Percentiles rank a stretch among this genome's conserved stretches.
Evolutionary conservation across 2,797 vertebrate genomes (phyloP).

Genomic region (Antennarius maculatus): DNA sequence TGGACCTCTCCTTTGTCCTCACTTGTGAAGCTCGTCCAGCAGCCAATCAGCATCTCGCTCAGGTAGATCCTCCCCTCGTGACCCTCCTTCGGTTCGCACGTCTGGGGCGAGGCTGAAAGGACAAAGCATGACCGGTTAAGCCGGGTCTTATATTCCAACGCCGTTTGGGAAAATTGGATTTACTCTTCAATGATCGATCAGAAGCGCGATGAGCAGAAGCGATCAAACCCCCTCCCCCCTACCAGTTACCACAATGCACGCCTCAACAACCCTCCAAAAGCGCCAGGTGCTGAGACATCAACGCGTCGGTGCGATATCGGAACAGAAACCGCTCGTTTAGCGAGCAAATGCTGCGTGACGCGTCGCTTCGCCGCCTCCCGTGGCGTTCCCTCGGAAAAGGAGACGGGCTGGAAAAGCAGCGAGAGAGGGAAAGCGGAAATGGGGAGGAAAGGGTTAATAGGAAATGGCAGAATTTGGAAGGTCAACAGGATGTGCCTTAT

Average conservation of each 20-base stretch:
- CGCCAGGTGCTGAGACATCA: conserved; percentile 34
- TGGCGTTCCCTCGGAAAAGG: conserved; percentile 43
- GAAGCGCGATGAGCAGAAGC: conserved; percentile 27
- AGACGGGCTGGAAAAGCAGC: conserved; percentile 30
- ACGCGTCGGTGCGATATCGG: conserved; percentile 33
- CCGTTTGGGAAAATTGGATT: conserved; percentile 49
- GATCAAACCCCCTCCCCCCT: neutral
- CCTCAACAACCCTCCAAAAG: conserved; percentile 27
- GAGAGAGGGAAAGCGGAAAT: conserved; percentile 4
- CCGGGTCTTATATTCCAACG: conserved; percentile 44
- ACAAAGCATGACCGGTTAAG: conserved; percentile 58
- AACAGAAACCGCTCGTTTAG: conserved; percentile 53
- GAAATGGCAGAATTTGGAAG: conserved; percentile 58
- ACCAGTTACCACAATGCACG: conserved; percentile 3
- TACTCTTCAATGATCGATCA: conserved; percentile 30
- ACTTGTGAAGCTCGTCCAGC: conserved; percentile 71
- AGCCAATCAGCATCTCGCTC: conserved; percentile 64
- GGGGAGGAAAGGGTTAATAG: conserved; percentile 59
- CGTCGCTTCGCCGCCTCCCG: conserved; percentile 44
- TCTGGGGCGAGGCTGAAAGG: conserved; percentile 65
- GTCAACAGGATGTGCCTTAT: conserved; percentile 79
- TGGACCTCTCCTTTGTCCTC: conserved; percentile 74
- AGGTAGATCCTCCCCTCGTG: conserved; percentile 49
- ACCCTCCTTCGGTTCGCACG: conserved; percentile 56
- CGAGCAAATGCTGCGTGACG: conserved; percentile 56